phyloP scores from a whole-genome alignment of 1,140 invertebrate species.

The Chironomus tepperi region DNA sequence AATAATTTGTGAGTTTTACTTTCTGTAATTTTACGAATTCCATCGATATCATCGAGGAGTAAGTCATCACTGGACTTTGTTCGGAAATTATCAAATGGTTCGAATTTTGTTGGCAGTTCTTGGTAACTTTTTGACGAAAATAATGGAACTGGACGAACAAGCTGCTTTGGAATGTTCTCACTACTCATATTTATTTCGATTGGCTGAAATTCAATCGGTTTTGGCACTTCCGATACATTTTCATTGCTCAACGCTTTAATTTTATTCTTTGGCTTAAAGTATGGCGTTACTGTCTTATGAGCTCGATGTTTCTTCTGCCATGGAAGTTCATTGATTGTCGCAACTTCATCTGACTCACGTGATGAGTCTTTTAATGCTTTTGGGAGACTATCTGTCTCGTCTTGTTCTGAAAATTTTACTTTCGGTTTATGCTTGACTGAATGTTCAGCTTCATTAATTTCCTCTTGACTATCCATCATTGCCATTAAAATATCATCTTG shows the following conservation, averaged over 20 bases:
- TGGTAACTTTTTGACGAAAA: slow-evolving; percentile 19
- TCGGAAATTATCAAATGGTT: background rate
- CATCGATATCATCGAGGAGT: slow-evolving; percentile 24
- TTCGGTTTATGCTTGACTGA: background rate
- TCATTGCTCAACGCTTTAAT: slow-evolving; percentile 7
- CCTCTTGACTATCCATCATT: background rate
- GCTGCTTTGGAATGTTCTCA: background rate
- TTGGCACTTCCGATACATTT: background rate
- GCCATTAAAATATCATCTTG: slow-evolving; percentile 7
- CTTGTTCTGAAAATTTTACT: background rate
- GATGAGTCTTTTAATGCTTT: background rate
- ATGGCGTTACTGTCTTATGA: background rate
- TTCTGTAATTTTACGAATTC: background rate
- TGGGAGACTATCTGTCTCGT: background rate
- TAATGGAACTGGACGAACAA: slow-evolving; percentile 22
- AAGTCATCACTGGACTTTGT: slow-evolving; percentile 24
- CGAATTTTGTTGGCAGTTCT: background rate
- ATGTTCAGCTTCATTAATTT: background rate
- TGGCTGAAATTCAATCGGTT: background rate
- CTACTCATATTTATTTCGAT: slow-evolving; percentile 1
- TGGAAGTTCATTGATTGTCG: slow-evolving; percentile 12
- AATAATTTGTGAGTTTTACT: slow-evolving; percentile 3
- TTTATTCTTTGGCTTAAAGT: background rate
- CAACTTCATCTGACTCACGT: slow-evolving; percentile 16
- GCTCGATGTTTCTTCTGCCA: background rate